Base-by-base conservation (phyloP, 37 sponge, comb jelly and placozoan species). In the Halisarca cf. caerulea region DNA sequence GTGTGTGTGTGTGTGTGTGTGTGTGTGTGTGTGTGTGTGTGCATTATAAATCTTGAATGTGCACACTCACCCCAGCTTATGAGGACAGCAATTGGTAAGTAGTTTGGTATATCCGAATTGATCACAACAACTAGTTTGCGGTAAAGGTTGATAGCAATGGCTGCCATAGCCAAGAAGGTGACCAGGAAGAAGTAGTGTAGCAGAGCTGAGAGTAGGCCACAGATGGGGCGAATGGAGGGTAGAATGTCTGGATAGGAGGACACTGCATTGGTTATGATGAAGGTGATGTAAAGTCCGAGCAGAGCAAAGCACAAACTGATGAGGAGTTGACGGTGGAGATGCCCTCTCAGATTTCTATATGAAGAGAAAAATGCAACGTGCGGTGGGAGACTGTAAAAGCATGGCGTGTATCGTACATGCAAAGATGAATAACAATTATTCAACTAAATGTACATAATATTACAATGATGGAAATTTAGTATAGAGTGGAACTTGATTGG, bases 141-240 rank as follows among this genome's bases (percentile, higher is more conserved):
- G 66, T 82, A 82, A 32, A 88, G 79, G 68, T 77, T 74, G 54
- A 88, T 88, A 3, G 88, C 88, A 25, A 82, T 82, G 33, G 88
- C 88, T 62, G 83, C 83, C 88, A 88, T 88, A 40, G 40, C 5
- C 35, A 77, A 27, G 74, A 83, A 82, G 14, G 66, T 54, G 11
- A 54, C 88, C 36, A 88, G 79, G 44, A 88, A 53, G 88, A 88
- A 88, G 82, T 88, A 88, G 59, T 88, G 88, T 15, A 88, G 62
- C 1, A 88, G 51, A 28, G 66, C 83, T 39, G 60, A 70, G 1
- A 58, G n/a, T 28, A 82, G 7, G 21, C 58, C 83, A 83, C 88
- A 88, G 21, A 77, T 30, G 1, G 18, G 38, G 23, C 27, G 66
- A 4, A 68, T 34, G 15, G 11, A 18, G 6, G 9, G 51, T 47